phyloP scores from a whole-genome alignment of 2,888 invertebrate genomes.

The Lasioglossum villosulum region DNA sequence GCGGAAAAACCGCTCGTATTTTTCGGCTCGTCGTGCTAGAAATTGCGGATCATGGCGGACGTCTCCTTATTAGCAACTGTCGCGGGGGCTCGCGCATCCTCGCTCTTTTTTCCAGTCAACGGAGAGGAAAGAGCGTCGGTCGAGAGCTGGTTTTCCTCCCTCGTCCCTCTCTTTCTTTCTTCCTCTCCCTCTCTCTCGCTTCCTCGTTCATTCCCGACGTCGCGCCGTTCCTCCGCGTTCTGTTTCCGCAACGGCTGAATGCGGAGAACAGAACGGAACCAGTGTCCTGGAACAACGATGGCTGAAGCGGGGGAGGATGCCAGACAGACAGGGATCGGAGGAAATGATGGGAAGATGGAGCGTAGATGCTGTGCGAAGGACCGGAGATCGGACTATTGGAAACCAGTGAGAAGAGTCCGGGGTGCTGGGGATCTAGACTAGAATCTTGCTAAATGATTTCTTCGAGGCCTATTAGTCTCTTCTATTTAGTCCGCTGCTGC shows the following conservation, averaged over 20 bases:
- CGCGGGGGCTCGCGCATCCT: conserved; percentile 48
- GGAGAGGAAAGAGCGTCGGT: conserved; percentile 62
- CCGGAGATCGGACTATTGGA: conserved; percentile 38
- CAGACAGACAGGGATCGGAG: conserved; percentile 40
- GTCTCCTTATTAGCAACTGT: conserved; percentile 72
- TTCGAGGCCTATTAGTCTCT: not conserved
- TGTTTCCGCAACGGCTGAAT: conserved; percentile 54
- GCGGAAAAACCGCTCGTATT: conserved; percentile 30
- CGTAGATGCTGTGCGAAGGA: conserved; percentile 37
- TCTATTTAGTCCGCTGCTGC: not conserved
- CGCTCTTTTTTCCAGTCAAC: conserved; percentile 60
- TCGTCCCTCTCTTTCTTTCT: conserved; percentile 17
- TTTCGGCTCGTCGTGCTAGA: conserved; percentile 57
- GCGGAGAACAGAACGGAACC: conserved; percentile 64
- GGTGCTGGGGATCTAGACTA: conserved; percentile 15
- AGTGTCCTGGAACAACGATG: conserved; percentile 67
- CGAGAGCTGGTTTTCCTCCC: conserved; percentile 40
- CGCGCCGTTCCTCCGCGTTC: conserved; percentile 16
- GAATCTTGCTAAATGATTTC: not conserved
- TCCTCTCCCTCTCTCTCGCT: not conserved
- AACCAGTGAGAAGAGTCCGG: not conserved
- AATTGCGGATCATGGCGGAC: conserved; percentile 47
- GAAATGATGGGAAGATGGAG: conserved; percentile 48
- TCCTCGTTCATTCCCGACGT: not conserved
- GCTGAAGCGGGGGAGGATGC: conserved; percentile 34